Base-by-base conservation (phyloP, 2,888 invertebrate species). In the Pristionchus maxplancki region DNA sequence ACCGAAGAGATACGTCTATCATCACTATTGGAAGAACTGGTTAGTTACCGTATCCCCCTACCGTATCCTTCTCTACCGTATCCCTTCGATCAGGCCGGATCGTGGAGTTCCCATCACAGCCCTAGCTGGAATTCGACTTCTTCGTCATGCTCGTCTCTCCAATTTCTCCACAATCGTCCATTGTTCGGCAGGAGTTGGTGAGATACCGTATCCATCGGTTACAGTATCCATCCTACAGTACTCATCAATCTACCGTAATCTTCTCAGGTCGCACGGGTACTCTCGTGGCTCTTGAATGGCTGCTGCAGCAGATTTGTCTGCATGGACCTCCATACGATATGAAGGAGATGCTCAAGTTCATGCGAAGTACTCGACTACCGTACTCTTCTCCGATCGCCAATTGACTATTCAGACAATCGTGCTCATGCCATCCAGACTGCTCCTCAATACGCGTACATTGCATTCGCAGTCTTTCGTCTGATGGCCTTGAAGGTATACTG, bases 51-150 rank as follows among this genome's bases (percentile, higher is more conserved):
- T 78, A 20, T 6, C 78, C 4, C 9, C 4, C 31, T 82, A 37
- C 48, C 50, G 50, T n/a, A 82, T 28, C 31, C 17, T 13, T 24
- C 8, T 44, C n/a, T 34, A 83, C 82, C 28, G 50, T 83, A 28
- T 71, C 31, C 17, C n/a, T 28, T 71, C 5, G 48, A 1, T n/a
- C 31, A 81, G 81, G 81, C 81, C 81, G 0, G 81, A 81, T 48
- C 81, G 50, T 24, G 81, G 81, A 24, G 81, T 81, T 13, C 50
- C 81, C 15, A 31, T 78, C 44, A 37, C 87, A 92, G 31, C 67
- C 89, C 48, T 92, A 90, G 31, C 92, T 91, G 40, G 88, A 89
- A 9, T 92, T 89, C 89, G 89, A 64, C 67, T 88, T 28, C 88
- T 88, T 50, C 82, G 74, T 28, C 83, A 88, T 34, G 44, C 88